A percentile compares a stretch with the other conserved stretches of the same genome.
phyloP scores from a whole-genome alignment of 2,888 invertebrate genomes.

The Halictus ligatus region DNA sequence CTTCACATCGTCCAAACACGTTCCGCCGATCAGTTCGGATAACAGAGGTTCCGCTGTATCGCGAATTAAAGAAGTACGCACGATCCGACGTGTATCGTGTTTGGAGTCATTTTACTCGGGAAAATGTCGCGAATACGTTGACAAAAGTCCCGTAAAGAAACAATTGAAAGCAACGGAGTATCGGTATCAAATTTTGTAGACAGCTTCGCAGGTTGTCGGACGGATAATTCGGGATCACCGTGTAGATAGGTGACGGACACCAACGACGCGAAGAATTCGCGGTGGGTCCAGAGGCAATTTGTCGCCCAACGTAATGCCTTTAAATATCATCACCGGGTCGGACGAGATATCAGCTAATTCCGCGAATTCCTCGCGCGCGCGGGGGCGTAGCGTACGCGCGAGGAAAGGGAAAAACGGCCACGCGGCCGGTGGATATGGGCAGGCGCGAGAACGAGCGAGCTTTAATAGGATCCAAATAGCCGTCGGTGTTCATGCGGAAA shows the following conservation, averaged over 20 bases:
- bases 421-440: background rate
- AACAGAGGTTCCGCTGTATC: too few relatives aligned
- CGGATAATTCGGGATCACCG: background rate
- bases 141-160: too few relatives aligned
- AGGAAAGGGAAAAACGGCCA: constrained; percentile 12
- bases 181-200: background rate
- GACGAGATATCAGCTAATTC: constrained; percentile 33
- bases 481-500: constrained; percentile 61
- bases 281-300: background rate
- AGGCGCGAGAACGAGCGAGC: constrained; percentile 9
- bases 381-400: background rate
- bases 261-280: constrained; percentile 5
- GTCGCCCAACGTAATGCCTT: constrained; percentile 14
- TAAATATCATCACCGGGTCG: constrained; percentile 19
- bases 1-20: too few relatives aligned
- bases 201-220: background rate
- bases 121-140: too few relatives aligned
- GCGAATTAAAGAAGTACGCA: too few relatives aligned
- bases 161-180: background rate
- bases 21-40: too few relatives aligned
- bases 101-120: too few relatives aligned
- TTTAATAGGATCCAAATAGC: constrained; percentile 71
- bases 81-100: too few relatives aligned
- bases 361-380: background rate
- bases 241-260: background rate